Percentiles rank a stretch among this genome's conserved stretches.
Evolutionary conservation across 2,888 invertebrate species (phyloP).

Genomic region (Temnothorax rugatulus): DNA sequence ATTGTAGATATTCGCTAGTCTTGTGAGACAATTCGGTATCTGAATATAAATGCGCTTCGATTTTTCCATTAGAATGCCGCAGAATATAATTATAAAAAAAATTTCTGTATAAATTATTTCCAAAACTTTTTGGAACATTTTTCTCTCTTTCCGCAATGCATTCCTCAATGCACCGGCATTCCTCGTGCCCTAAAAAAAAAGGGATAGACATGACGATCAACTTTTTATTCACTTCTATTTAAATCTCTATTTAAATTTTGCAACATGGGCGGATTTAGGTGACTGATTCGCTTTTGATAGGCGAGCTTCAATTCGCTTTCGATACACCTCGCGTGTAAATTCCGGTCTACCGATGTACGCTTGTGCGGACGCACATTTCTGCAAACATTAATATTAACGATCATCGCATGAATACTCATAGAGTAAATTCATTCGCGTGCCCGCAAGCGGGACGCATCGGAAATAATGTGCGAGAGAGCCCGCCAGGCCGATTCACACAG

Average conservation of each 20-base stretch:
- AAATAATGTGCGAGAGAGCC: conserved; percentile 14
- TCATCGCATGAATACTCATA: neutral
- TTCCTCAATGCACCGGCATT: neutral
- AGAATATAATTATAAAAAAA: neutral
- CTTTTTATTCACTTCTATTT: conserved; percentile 37
- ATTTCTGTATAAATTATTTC: neutral
- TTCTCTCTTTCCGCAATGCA: neutral
- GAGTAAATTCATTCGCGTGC: conserved; percentile 1
- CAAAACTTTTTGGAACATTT: neutral
- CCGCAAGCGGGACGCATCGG: neutral
- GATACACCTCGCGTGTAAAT: conserved; percentile 3
- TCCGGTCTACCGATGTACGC: neutral
- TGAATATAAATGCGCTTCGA: neutral
- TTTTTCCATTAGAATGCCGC: conserved; percentile 12
- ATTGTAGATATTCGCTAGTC: neutral
- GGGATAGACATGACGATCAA: neutral
- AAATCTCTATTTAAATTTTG: conserved; percentile 20
- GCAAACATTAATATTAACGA: conserved; percentile 6
- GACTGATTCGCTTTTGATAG: conserved; percentile 25
- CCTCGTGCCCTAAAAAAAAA: neutral
- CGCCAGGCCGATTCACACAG: neutral
- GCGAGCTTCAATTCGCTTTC: conserved; percentile 11
- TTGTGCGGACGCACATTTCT: neutral
- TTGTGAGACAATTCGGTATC: neutral
- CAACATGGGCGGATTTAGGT: neutral